Evolutionary conservation across 2,888 invertebrate genomes (phyloP).

Genomic region (Aphidius colemani): DNA sequence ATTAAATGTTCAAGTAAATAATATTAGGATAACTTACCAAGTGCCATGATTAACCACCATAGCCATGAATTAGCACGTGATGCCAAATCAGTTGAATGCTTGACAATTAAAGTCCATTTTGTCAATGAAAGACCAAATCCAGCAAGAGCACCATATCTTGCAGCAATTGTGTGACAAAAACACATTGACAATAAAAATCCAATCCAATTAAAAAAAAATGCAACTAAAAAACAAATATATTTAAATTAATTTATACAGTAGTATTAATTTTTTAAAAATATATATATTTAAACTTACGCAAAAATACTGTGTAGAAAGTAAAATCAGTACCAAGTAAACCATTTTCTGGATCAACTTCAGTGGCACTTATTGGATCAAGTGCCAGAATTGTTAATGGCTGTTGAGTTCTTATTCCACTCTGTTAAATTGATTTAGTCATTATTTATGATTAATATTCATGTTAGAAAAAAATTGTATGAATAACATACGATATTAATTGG

Average conservation of each 20-base stretch:
- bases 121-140: slow-evolving; percentile 92
- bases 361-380: slow-evolving; percentile 71
- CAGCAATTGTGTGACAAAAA: slow-evolving; percentile 92
- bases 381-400: slow-evolving; percentile 76
- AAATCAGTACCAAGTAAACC: slow-evolving; percentile 88
- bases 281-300: slow-evolving; percentile 65
- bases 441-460: slow-evolving; percentile 9
- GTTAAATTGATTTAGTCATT: slow-evolving; percentile 30
- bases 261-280: not conserved
- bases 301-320: slow-evolving; percentile 91
- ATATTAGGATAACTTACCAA: slow-evolving; percentile 65
- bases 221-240: slow-evolving; percentile 66
- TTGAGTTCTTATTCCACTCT: slow-evolving; percentile 57
- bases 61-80: slow-evolving; percentile 89
- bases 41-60: slow-evolving; percentile 91
- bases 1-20: slow-evolving; percentile 4
- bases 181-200: slow-evolving; percentile 91
- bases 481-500: slow-evolving; percentile 52
- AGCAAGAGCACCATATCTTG: slow-evolving; percentile 88
- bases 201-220: slow-evolving; percentile 95
- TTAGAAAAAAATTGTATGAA: slow-evolving; percentile 1
- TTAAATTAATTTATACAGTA: slow-evolving; percentile 12
- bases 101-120: slow-evolving; percentile 94
- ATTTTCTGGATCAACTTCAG: slow-evolving; percentile 76
- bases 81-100: slow-evolving; percentile 85